Conservation (phyloP, 1,140 invertebrate genomes). For the Aphis craccivora region DNA sequence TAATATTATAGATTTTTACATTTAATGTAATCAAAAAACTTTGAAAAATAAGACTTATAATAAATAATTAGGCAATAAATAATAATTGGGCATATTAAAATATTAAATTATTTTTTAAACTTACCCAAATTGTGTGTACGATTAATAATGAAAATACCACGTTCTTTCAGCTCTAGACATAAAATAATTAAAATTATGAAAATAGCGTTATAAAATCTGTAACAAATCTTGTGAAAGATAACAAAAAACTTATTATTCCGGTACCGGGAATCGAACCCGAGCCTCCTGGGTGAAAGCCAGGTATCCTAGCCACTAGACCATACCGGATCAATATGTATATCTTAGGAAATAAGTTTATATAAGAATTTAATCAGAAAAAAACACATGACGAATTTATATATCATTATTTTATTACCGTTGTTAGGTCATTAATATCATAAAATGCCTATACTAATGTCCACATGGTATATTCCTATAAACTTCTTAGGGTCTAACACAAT, state of each 20-base stretch:
- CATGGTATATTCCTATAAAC: background rate
- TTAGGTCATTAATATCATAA: background rate
- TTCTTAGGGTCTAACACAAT: background rate
- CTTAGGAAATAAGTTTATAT: background rate
- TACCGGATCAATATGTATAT: slow-evolving; percentile 46
- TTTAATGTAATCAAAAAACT: background rate
- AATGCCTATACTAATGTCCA: background rate
- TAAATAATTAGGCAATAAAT: too few species aligned
- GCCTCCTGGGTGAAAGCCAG: slow-evolving; percentile 63
- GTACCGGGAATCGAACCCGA: slow-evolving; percentile 63
- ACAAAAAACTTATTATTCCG: slow-evolving; percentile 60
- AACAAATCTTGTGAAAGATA: slow-evolving; percentile 54
- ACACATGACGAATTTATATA: too few species aligned
- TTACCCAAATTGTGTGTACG: too few species aligned
- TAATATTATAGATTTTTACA: background rate
- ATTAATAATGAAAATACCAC: background rate
- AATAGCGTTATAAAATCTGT: background rate
- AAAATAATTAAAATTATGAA: too few species aligned
- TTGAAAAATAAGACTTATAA: background rate
- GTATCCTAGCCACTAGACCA: slow-evolving; percentile 63
- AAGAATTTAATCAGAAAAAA: background rate
- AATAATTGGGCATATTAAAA: background rate
- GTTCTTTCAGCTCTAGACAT: background rate
- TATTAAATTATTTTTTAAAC: background rate
- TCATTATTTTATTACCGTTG: background rate